Conservation (phyloP, 2,888 invertebrate genomes). For the Phalera bucephala region DNA sequence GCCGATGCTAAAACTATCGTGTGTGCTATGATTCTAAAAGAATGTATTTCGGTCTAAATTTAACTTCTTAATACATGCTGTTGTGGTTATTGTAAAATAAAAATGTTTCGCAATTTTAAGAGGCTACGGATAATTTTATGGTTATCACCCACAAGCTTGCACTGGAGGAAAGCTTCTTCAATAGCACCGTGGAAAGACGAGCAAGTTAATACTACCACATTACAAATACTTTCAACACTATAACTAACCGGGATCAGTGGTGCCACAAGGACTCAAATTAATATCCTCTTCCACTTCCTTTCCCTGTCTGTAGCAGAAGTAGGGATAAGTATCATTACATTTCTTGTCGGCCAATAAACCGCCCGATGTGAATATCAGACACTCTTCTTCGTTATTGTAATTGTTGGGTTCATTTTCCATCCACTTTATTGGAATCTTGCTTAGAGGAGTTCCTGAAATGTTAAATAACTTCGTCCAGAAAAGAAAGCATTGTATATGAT, state of each 20-base stretch:
- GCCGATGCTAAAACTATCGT: too few species aligned
- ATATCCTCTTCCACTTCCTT: constrained; percentile 10
- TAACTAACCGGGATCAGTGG: constrained; percentile 16
- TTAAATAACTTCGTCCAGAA: not conserved
- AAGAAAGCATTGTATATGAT: too few species aligned
- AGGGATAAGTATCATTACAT: constrained; percentile 33
- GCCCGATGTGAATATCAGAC: constrained; percentile 30
- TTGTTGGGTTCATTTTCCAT: constrained; percentile 36
- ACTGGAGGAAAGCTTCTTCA: too few species aligned
- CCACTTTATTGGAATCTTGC: too few species aligned
- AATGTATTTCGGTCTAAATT: too few species aligned
- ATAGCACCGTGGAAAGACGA: too few species aligned
- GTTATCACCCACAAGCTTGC: too few species aligned
- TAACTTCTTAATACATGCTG: too few species aligned
- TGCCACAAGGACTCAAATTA: constrained; percentile 31
- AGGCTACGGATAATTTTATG: not conserved
- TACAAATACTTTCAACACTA: constrained; percentile 2
- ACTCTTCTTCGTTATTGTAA: constrained; percentile 31
- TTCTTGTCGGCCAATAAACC: constrained; percentile 37
- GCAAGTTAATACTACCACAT: too few species aligned
- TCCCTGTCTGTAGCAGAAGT: constrained; percentile 39
- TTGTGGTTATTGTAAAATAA: not conserved
- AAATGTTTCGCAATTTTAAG: not conserved
- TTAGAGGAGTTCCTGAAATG: constrained; percentile 33
- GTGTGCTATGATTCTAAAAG: too few species aligned